Evolutionary conservation across 2,797 vertebrate genomes (phyloP).

Genomic region (Myotis myotis): DNA sequence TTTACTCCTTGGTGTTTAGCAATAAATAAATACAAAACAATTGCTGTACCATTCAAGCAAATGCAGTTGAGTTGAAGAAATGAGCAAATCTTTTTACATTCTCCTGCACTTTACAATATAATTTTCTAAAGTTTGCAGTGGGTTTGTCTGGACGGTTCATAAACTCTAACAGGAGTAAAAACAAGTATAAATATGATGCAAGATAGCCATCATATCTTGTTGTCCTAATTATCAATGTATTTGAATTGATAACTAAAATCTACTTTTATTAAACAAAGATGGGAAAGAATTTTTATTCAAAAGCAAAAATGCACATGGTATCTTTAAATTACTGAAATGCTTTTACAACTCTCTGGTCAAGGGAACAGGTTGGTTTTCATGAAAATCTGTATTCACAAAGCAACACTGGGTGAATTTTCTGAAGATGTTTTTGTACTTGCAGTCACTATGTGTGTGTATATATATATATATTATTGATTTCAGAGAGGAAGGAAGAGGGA

Average conservation of each 20-base stretch:
- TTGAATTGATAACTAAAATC: neutral
- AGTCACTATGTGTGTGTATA: neutral
- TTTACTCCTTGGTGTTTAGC: constrained; percentile 12
- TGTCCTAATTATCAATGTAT: neutral
- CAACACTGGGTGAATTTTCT: constrained; percentile 44
- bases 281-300: neutral
- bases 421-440: constrained; percentile 39
- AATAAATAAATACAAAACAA: constrained; percentile 38
- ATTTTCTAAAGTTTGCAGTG: neutral
- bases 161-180: neutral
- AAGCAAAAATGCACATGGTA: neutral
- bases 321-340: constrained; percentile 19
- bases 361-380: neutral
- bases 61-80: neutral
- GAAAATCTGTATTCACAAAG: constrained; percentile 2
- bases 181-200: neutral
- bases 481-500: too few relatives aligned
- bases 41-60: neutral
- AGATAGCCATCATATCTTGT: constrained; percentile 11
- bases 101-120: neutral
- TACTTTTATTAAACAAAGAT: constrained; percentile 6
- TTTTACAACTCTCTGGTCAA: neutral
- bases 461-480: too few relatives aligned
- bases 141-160: neutral
- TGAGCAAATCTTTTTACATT: neutral